Evolutionary conservation across 2,888 invertebrate genomes (phyloP), one percentile per base, ranked within the genome.

Genomic region (Lasioglossum figueresi): DNA sequence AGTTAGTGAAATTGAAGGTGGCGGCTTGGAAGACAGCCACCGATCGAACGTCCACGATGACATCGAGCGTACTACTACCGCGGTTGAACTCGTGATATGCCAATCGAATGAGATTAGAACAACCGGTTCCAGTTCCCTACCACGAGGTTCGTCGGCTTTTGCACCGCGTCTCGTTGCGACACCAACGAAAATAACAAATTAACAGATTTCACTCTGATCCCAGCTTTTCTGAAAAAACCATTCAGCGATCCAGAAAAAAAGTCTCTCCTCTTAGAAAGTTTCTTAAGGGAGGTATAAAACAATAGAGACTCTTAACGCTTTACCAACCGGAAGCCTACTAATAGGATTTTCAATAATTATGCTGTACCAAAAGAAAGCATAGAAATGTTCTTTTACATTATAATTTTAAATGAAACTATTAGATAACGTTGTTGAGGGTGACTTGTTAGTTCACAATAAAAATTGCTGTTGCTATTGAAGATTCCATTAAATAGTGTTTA

Each of bases 41-140:
- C n/a, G n/a, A 70, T 80, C 56, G 77, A 82, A 83, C 83, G 86
- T 86, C 87, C 87, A 83, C 89, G 82, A 80, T 89, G 89, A 87
- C 86, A 90, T 87, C 87, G 91, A 84, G 68, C 81, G 90, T 89
- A 85, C 88, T 88, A 91, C 91, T 91, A 90, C 79, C 79, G 88
- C 86, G 74, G 83, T 83, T 81, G 56, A 82, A 84, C 85, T 87
- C 82, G 80, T 89, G 86, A 91, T 87, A 84, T 83, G 87, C 87
- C 78, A 81, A 84, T 84, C 83, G 83, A 84, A 87, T 84, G 90
- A 89, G 88, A 90, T 90, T 84, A 90, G 89, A 88, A 87, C 89
- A 89, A 86, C 82, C 85, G 88, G 84, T 89, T 84, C 75, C 88
- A 88, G 85, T 88, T 91, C 91, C 91, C 91, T 91, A 90, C 91